Evolutionary conservation across 2,888 invertebrate species (phyloP).

Genomic region (Pristionchus japonicus): DNA sequence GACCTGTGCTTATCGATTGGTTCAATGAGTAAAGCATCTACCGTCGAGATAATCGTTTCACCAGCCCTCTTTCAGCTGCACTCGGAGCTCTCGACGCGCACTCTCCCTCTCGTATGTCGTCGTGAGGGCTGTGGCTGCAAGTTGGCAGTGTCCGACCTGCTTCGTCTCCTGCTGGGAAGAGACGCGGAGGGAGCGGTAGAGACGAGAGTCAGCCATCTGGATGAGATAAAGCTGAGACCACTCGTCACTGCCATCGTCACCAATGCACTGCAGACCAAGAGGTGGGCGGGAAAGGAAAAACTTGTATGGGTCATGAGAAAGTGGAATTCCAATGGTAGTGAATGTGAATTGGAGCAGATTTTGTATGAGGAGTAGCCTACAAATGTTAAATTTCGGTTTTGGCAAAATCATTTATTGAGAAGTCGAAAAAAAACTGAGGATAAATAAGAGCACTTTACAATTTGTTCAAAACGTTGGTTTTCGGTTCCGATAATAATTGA

Average conservation of each 20-base stretch:
- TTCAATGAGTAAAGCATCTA: too few relatives aligned
- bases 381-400: too few relatives aligned
- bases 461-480: too few relatives aligned
- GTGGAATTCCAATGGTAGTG: too few relatives aligned
- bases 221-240: slow-evolving; percentile 19
- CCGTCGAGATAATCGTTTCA: too few relatives aligned
- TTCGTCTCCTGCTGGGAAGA: neutral
- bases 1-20: too few relatives aligned
- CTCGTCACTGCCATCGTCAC: neutral
- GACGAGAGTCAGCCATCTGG: neutral
- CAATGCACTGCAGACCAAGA: slow-evolving; percentile 13
- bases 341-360: too few relatives aligned
- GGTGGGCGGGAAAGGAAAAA: neutral
- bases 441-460: neutral
- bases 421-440: too few relatives aligned
- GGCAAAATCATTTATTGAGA: too few relatives aligned
- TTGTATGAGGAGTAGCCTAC: too few relatives aligned
- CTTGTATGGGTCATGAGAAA: too few relatives aligned
- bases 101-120: slow-evolving; percentile 9
- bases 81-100: neutral
- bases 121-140: neutral
- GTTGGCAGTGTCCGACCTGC: neutral
- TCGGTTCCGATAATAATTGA: too few relatives aligned
- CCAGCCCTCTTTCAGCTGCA: neutral
- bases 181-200: neutral